phyloP scores from a whole-genome alignment of 2,797 vertebrate species.

The Coregonus suidteri region DNA sequence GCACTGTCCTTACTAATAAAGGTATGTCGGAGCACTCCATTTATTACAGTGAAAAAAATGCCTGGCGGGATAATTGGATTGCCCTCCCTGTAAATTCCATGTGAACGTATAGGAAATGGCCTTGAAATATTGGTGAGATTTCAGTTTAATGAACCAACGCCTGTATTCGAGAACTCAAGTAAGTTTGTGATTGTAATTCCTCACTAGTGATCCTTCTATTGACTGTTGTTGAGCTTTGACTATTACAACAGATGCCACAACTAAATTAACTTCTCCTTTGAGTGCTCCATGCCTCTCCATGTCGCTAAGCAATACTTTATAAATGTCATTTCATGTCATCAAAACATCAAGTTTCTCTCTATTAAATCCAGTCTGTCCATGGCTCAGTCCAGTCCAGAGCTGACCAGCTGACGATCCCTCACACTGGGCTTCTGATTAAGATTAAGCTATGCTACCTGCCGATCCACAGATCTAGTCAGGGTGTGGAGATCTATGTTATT shows the following conservation, averaged over 20 bases:
- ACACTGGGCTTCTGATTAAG: not conserved
- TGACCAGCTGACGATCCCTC: not conserved
- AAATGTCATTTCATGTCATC: not conserved
- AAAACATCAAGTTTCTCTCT: not conserved
- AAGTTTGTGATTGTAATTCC: not conserved
- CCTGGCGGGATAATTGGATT: not conserved
- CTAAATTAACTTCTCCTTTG: not conserved
- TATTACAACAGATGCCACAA: constrained; percentile 4
- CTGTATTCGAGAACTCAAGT: not conserved
- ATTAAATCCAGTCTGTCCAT: not conserved
- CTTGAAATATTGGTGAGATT: not conserved
- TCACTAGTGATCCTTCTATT: not conserved
- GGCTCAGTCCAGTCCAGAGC: not conserved
- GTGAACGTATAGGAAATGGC: not conserved
- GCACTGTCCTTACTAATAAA: not conserved
- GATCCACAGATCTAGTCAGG: no score
- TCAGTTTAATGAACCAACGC: not conserved
- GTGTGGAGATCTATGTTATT: no score
- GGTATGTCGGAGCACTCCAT: not conserved
- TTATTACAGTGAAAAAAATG: not conserved
- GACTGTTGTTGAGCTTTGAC: not conserved
- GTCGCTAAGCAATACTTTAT: constrained; percentile 44
- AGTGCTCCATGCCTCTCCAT: constrained; percentile 61
- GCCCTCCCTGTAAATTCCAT: not conserved
- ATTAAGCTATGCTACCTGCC: no score